Base-by-base conservation (phyloP, 1,140 invertebrate genomes). In the Drosophila serrata region DNA sequence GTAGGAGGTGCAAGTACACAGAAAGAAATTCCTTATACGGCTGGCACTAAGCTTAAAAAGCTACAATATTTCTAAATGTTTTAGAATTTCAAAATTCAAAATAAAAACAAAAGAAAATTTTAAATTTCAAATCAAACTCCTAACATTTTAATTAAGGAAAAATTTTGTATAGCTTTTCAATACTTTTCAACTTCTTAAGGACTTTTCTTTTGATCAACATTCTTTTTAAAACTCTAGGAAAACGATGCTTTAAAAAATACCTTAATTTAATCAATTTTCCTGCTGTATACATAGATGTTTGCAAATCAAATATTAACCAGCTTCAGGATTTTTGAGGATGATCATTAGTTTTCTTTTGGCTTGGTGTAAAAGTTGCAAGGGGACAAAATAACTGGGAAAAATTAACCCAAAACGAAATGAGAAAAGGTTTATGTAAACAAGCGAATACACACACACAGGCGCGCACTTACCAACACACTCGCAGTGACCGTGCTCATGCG, bases 381-480 rank as follows among this genome's bases (percentile, higher is more conserved):
- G 57, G 40, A 43, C 65, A 53, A 59, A 65, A 45, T 43, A 53
- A 62, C 68, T 62, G 24, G 49, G 46, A 40, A 45, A 43, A 63
- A 72, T 65, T 65, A 60, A 70, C 48, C 70, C 46, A 55, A 75
- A 75, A 73, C 48, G 42, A 79, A 84, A 81, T 64, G 78, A 69
- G 60, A 75, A 81, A 88, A 76, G 80, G 84, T 77, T 82, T 87
- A 88, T 88, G 79, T 79, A 87, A 82, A 87, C 75, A 72, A 82
- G 48, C 62, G 58, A 31, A 72, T 51, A 46, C 7, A 69, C 31
- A 17, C 46, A 58, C 43, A 48, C 60, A 42, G 22, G 13, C 53
- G 24, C 37, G 22, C 29, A 64, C 51, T 22, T 31, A 35, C 39
- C 13, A 19, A 39, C 24, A 46, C 40, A 48, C 37, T 59, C 63